Evolutionary conservation across 2,113 vertebrate genomes (phyloP).

Genomic region (Pluvianellus socialis): DNA sequence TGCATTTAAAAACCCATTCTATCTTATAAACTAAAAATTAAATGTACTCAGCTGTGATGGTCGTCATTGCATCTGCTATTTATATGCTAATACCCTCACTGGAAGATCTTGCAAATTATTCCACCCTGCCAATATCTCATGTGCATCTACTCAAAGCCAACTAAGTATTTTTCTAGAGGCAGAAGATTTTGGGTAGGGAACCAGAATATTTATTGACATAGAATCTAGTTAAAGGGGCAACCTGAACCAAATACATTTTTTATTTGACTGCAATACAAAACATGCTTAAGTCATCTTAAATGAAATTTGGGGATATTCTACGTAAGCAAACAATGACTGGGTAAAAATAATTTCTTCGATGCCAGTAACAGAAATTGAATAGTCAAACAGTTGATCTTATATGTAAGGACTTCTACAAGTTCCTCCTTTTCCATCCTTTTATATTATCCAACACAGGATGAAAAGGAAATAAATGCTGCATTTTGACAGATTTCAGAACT

Average conservation of each 20-base stretch:
- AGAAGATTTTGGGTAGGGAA: constrained; percentile 46
- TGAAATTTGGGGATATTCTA: not conserved
- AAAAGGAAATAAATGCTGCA: not conserved
- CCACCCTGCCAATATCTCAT: constrained; percentile 93
- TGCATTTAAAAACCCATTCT: constrained; percentile 98
- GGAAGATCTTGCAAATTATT: constrained; percentile 98
- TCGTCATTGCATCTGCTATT: constrained; percentile 95
- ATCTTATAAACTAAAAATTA: constrained; percentile 99
- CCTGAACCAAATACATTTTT: not conserved
- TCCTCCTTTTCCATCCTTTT: not conserved
- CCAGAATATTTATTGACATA: constrained; percentile 33
- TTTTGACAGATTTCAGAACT: not conserved
- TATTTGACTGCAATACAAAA: not conserved
- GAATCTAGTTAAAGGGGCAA: not conserved
- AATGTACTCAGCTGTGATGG: constrained; percentile 99
- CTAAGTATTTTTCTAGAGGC: constrained; percentile 69
- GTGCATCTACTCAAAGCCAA: constrained; percentile 81
- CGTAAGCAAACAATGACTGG: not conserved
- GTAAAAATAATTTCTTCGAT: not conserved
- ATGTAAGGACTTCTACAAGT: not conserved
- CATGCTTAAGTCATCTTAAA: not conserved
- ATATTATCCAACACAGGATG: not conserved
- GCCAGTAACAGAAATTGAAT: not conserved
- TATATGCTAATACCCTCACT: constrained; percentile 99
- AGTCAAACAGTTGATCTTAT: not conserved